Percentiles rank a stretch among this genome's conserved stretches.
Evolutionary conservation across 2,888 invertebrate species (phyloP).

Genomic region (Dugesia japonica): DNA sequence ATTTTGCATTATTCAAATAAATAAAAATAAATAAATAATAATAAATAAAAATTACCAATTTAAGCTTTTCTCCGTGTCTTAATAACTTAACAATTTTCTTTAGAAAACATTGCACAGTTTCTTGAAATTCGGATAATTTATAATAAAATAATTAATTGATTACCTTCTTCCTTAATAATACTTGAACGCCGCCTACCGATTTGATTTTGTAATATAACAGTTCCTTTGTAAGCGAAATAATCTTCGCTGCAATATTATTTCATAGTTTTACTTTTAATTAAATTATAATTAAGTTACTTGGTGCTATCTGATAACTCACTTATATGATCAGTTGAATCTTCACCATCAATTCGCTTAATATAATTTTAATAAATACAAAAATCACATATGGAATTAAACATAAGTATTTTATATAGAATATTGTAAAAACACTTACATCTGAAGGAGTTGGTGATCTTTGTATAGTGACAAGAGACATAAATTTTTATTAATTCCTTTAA

Average conservation of each 20-base stretch:
- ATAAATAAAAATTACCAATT: neutral
- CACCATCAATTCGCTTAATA: neutral
- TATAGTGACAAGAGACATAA: neutral
- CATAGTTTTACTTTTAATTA: neutral
- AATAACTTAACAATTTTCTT: neutral
- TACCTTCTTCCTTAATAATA: neutral
- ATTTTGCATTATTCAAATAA: no score
- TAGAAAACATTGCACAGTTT: neutral
- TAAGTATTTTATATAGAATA: neutral
- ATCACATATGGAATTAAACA: no score
- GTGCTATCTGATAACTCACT: neutral
- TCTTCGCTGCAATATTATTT: conserved; percentile 66
- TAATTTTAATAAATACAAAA: no score
- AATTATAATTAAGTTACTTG: neutral
- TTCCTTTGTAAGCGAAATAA: conserved; percentile 86
- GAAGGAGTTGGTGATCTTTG: neutral
- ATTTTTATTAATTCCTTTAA: no score
- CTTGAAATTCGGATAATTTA: neutral
- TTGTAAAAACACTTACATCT: neutral
- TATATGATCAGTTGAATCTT: neutral
- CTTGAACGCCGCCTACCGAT: neutral
- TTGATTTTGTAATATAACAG: conserved; percentile 71
- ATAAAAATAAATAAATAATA: no score
- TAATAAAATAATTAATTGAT: neutral
- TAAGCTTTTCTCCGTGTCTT: neutral